phyloP scores from a whole-genome alignment of 2,888 invertebrate genomes.

The Parelbella ahira region DNA sequence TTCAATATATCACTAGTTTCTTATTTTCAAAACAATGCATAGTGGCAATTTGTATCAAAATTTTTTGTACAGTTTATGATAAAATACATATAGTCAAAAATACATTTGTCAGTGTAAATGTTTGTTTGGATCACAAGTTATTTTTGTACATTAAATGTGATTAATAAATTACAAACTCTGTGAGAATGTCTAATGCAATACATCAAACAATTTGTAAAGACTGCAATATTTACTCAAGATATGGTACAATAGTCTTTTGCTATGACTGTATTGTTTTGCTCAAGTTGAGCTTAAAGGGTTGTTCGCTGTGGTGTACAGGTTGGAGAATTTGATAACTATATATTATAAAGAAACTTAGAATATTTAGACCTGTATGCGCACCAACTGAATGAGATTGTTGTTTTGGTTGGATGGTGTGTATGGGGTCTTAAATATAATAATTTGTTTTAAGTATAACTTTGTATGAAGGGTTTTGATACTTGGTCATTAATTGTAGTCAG shows the following conservation, averaged over 20 bases:
- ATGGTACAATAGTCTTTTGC: slow-evolving; percentile 23
- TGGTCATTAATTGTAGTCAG: slow-evolving; percentile 16
- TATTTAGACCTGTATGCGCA: neutral
- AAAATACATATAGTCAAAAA: too few species aligned
- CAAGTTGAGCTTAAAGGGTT: slow-evolving; percentile 19
- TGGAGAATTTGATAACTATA: too few species aligned
- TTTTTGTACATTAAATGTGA: too few species aligned
- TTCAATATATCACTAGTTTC: too few species aligned
- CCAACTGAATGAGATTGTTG: neutral
- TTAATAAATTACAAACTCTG: too few species aligned
- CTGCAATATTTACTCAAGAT: slow-evolving; percentile 9
- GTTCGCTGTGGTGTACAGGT: neutral
- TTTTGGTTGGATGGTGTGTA: neutral
- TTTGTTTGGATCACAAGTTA: too few species aligned
- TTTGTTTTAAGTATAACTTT: neutral
- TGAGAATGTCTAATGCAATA: too few species aligned
- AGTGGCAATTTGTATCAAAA: too few species aligned
- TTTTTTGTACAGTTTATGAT: too few species aligned
- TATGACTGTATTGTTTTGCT: slow-evolving; percentile 22
- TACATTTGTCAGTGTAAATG: too few species aligned
- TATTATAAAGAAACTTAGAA: neutral
- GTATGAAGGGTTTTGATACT: slow-evolving; percentile 1
- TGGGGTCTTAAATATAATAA: neutral
- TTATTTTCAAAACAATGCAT: too few species aligned
- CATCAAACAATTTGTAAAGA: slow-evolving; percentile 10